Percentiles rank a stretch among this genome's conserved stretches.
These are phyloP conservation scores for Athrips mouffetella DNA, from an alignment of 2,888 invertebrate species.

Conservation along the genomic window DNA sequence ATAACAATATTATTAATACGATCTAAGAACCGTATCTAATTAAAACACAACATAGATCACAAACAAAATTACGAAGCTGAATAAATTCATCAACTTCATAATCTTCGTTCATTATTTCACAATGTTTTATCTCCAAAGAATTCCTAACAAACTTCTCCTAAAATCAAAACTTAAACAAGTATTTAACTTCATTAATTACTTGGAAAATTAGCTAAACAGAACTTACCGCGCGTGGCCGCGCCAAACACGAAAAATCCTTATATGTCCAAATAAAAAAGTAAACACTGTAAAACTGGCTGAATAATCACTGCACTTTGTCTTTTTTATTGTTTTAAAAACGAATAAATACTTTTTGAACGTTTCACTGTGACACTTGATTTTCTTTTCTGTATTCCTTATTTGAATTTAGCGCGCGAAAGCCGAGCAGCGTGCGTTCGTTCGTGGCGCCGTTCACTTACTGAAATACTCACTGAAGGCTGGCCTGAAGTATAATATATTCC, in stretches of 20 bases:
- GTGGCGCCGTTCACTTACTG: too few species aligned
- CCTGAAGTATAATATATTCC: too few species aligned
- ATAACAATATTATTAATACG: too few species aligned
- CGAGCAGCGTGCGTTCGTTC: not conserved
- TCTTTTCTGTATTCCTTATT: not conserved
- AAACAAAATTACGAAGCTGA: too few species aligned
- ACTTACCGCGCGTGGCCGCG: conserved; percentile 4
- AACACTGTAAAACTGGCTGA: not conserved
- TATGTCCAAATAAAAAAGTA: conserved; percentile 3
- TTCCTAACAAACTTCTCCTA: not conserved
- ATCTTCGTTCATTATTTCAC: not conserved
- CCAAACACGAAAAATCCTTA: not conserved
- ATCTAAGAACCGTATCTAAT: too few species aligned
- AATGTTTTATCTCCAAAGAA: conserved; percentile 2
- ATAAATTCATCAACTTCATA: conserved; percentile 1
- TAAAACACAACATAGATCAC: too few species aligned
- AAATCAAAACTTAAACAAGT: conserved; percentile 5
- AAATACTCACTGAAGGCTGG: too few species aligned
- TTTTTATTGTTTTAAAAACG: not conserved
- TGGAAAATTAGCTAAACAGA: conserved; percentile 4
- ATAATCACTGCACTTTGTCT: conserved; percentile 4
- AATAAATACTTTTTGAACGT: not conserved
- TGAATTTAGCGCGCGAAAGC: conserved; percentile 2
- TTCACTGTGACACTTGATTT: not conserved
- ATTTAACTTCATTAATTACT: conserved; percentile 3